Evolutionary conservation across 2,113 vertebrate genomes (phyloP).

Genomic region (Phalacrocorax carbo): DNA sequence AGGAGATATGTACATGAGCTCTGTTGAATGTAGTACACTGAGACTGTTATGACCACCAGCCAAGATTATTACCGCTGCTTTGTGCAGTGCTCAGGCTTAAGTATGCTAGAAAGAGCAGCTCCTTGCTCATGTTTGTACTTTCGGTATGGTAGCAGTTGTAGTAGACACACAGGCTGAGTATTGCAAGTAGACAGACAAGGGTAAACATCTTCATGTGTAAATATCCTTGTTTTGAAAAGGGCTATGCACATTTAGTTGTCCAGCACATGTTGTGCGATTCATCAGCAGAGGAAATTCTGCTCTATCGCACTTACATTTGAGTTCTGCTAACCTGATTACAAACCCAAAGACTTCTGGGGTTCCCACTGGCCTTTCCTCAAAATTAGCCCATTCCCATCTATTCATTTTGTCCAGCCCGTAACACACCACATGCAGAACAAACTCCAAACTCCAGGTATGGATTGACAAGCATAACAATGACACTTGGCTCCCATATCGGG

Average conservation of each 20-base stretch:
- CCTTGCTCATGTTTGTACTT: background rate
- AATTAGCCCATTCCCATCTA: background rate
- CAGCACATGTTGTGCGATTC: background rate
- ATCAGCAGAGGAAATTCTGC: background rate
- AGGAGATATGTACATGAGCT: background rate
- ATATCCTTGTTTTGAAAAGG: background rate
- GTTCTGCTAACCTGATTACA: background rate
- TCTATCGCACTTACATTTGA: background rate
- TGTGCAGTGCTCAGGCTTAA: background rate
- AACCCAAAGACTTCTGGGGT: background rate
- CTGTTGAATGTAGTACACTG: background rate
- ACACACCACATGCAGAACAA: background rate
- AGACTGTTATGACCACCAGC: background rate
- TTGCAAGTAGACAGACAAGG: background rate
- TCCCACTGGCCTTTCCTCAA: background rate
- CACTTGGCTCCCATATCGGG: background rate
- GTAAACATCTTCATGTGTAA: background rate
- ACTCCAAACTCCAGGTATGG: background rate
- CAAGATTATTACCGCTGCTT: background rate
- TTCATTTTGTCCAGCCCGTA: background rate
- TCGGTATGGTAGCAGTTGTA: background rate
- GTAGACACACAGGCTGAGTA: background rate
- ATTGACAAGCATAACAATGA: background rate
- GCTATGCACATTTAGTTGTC: background rate
- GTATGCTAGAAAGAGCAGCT: background rate